These are phyloP conservation scores for Nesidiocoris tenuis DNA, from an alignment of 2,888 invertebrate genomes.

Conservation along the genomic window DNA sequence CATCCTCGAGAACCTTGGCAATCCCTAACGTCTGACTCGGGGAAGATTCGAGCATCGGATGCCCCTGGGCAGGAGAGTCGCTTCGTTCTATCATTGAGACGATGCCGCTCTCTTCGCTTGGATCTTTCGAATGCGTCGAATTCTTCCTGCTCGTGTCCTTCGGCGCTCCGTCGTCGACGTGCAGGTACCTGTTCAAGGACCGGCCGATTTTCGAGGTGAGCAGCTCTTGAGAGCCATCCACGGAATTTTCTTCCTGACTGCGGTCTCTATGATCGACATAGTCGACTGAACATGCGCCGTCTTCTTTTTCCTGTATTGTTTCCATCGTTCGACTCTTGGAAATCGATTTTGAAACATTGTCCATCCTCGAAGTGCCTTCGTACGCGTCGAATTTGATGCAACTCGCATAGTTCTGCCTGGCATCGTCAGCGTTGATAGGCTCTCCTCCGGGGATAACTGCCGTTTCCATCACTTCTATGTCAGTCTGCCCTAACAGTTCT, in stretches of 20 bases:
- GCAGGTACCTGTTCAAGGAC: conserved; percentile 41
- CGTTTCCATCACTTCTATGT: background rate
- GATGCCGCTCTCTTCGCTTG: conserved; percentile 35
- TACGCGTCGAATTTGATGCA: conserved; percentile 44
- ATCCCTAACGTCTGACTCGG: conserved; percentile 21
- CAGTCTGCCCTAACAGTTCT: conserved; percentile 2
- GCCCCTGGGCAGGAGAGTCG: conserved; percentile 24
- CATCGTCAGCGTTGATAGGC: background rate
- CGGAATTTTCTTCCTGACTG: background rate
- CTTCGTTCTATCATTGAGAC: conserved; percentile 31
- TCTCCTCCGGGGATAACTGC: background rate
- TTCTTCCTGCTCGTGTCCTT: conserved; percentile 34
- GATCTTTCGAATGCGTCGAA: conserved; percentile 29
- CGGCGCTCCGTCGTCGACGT: conserved; percentile 6
- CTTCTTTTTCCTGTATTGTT: conserved; percentile 43
- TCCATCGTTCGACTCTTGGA: conserved; percentile 43
- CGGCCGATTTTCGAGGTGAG: conserved; percentile 45
- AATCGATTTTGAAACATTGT: conserved; percentile 38
- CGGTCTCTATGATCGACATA: background rate
- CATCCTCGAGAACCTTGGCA: conserved; percentile 33
- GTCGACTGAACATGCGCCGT: background rate
- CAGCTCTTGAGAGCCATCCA: conserved; percentile 28
- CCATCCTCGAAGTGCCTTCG: conserved; percentile 37
- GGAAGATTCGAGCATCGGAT: conserved; percentile 5
- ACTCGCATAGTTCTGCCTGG: background rate